Evolutionary conservation across 2,888 invertebrate species (phyloP), one percentile per base, ranked within the genome.

Genomic region (Ophraella communa): DNA sequence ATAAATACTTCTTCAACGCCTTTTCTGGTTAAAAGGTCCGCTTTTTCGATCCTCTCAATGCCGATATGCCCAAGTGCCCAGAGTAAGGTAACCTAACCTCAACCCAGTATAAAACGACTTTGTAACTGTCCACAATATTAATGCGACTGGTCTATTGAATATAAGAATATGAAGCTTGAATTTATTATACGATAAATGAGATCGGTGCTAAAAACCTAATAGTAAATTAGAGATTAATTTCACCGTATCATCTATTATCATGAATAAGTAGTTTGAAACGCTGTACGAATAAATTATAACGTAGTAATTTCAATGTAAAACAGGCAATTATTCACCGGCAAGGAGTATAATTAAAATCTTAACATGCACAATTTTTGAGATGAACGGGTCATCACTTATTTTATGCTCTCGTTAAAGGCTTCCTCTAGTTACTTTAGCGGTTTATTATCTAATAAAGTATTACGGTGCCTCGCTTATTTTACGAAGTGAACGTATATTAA

Each of bases 361-460:
- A 57, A 49, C 57, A 49, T 57, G 57, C 57, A 49, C 47, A 49
- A 47, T 57, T 57, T 57, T 49, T 57, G 49, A 57, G 57, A 35
- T 49, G 49, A 57, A 33, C 35, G 30, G 23, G 47, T 33, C 57
- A 57, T 57, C 47, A 57, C 35, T 57, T 57, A 57, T 24, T 57
- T 57, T 56, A 45, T 33, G 33, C 35, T 54, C 42, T 47, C 47
- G 23, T 49, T 57, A 57, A 57, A 57, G 20, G 20, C 45, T 35
- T 24, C 4, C 23, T 30, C 14, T 17, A 33, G 17, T 57, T n/a
- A 14, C 47, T 57, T 57, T 30, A 24, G 23, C 8, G 23, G 39
- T 54, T 54, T 54, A 54, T 54, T 54, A 54, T 54, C 4, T 42
- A 42, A 54, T 54, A 39, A 42, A 54, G 42, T 54, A 42, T 39